These are phyloP conservation scores for Hystrix brachyura DNA, from an alignment of 2,113 vertebrate species.

Conservation along the genomic window DNA sequence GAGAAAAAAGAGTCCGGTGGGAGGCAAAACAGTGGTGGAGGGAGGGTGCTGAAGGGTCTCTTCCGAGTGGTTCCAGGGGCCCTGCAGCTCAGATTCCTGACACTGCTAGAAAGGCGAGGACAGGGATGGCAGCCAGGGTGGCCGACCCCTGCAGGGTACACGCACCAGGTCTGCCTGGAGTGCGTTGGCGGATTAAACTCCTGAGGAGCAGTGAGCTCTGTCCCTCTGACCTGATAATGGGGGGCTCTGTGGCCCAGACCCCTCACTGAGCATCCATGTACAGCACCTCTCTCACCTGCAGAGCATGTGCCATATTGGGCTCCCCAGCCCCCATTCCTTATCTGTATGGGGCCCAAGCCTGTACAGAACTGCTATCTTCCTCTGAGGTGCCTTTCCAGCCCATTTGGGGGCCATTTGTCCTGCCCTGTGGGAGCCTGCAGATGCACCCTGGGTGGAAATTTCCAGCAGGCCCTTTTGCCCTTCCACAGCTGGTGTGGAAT, in stretches of 20 bases:
- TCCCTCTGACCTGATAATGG: rapidly evolving
- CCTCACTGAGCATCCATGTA: neutral
- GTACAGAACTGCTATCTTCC: neutral
- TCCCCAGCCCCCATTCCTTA: neutral
- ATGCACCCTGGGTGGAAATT: neutral
- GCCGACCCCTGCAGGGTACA: no score
- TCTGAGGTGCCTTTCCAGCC: neutral
- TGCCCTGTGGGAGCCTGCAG: neutral
- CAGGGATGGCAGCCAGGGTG: neutral
- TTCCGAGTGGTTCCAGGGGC: rapidly evolving
- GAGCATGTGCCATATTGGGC: neutral
- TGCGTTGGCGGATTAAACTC: neutral
- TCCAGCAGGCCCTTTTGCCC: neutral
- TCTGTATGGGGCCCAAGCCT: neutral
- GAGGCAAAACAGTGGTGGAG: neutral
- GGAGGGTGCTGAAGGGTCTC: neutral
- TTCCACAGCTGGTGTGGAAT: neutral
- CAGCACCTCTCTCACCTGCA: neutral
- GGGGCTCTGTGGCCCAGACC: neutral
- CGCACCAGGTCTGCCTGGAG: neutral
- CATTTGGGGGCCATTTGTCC: neutral
- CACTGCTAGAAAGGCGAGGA: neutral
- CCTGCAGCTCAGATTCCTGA: neutral
- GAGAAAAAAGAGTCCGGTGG: rapidly evolving
- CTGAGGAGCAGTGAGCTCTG: neutral